phyloP scores from a whole-genome alignment of 2,113 vertebrate genomes.

The Agelaius tricolor region DNA sequence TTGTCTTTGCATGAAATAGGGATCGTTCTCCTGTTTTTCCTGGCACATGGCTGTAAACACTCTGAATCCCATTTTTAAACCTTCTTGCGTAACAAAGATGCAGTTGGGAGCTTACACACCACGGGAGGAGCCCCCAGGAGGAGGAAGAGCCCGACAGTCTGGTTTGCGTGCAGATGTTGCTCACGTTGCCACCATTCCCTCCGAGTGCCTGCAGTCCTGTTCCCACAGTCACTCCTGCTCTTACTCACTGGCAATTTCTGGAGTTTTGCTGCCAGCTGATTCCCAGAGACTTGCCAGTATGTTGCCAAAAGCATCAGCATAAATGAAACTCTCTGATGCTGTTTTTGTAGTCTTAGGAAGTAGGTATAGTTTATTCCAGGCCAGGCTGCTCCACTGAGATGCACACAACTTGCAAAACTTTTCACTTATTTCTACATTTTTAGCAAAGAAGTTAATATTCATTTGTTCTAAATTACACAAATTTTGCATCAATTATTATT shows the following conservation, averaged over 20 bases:
- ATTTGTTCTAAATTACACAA: background rate
- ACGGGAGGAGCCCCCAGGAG: background rate
- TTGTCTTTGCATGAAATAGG: background rate
- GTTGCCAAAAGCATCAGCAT: background rate
- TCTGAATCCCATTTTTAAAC: background rate
- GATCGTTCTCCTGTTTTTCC: background rate
- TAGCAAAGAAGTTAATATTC: background rate
- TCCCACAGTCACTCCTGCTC: background rate
- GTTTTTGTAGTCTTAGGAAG: background rate
- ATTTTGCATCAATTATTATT: background rate
- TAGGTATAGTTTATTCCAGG: background rate
- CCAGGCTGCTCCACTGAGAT: accelerated
- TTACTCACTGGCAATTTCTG: background rate
- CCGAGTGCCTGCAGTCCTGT: background rate
- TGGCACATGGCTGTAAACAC: background rate
- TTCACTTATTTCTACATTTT: background rate
- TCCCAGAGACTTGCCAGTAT: background rate
- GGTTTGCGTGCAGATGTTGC: background rate
- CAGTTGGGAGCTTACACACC: background rate
- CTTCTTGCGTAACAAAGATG: background rate
- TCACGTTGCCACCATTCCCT: background rate
- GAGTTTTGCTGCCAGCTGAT: background rate
- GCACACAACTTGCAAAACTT: background rate
- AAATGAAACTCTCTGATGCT: background rate
- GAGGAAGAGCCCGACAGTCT: background rate